These are phyloP conservation scores for Neoascia interrupta DNA, from an alignment of 2,888 invertebrate genomes.

Conservation along the genomic window DNA sequence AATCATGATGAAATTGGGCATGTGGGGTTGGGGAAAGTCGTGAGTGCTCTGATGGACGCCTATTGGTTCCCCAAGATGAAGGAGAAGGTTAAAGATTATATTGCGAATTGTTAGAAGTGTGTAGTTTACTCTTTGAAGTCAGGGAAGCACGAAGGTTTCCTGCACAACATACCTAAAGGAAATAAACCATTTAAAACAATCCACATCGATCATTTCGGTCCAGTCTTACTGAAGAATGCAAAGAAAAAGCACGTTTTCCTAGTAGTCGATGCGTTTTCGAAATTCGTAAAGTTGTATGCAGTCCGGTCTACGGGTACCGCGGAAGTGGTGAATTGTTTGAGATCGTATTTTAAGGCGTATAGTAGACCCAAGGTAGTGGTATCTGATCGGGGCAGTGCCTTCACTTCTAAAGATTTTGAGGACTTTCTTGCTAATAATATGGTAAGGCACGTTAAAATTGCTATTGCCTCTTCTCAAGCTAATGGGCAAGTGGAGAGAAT, in stretches of 20 bases:
- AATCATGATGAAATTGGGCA: slow-evolving; percentile 44
- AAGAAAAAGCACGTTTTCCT: slow-evolving; percentile 42
- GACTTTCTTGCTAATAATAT: slow-evolving; percentile 49
- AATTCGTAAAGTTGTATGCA: slow-evolving; percentile 48
- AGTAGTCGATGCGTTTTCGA: slow-evolving; percentile 47
- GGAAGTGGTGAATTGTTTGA: slow-evolving; percentile 71
- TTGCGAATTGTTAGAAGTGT: slow-evolving; percentile 40
- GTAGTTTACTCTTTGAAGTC: slow-evolving; percentile 25
- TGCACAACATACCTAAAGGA: slow-evolving; percentile 72
- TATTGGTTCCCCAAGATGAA: slow-evolving; percentile 56
- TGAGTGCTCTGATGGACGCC: slow-evolving; percentile 6
- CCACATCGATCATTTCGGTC: slow-evolving; percentile 55
- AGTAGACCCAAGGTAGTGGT: slow-evolving; percentile 59
- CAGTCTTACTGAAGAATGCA: slow-evolving; percentile 26
- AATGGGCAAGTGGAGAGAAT: slow-evolving; percentile 71
- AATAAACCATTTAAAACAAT: slow-evolving; percentile 70
- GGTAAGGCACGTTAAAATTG: slow-evolving; percentile 47
- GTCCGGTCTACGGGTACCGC: slow-evolving; percentile 54
- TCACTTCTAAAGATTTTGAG: slow-evolving; percentile 67
- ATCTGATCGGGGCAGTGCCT: slow-evolving; percentile 67
- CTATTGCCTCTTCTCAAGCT: slow-evolving; percentile 66
- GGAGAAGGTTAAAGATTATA: slow-evolving; percentile 26
- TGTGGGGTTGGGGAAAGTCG: slow-evolving; percentile 20
- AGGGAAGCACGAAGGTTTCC: slow-evolving; percentile 69
- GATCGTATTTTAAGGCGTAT: slow-evolving; percentile 67